These are phyloP conservation scores for Stegana nigrithorax DNA, from an alignment of 2,888 invertebrate genomes.

Conservation along the genomic window DNA sequence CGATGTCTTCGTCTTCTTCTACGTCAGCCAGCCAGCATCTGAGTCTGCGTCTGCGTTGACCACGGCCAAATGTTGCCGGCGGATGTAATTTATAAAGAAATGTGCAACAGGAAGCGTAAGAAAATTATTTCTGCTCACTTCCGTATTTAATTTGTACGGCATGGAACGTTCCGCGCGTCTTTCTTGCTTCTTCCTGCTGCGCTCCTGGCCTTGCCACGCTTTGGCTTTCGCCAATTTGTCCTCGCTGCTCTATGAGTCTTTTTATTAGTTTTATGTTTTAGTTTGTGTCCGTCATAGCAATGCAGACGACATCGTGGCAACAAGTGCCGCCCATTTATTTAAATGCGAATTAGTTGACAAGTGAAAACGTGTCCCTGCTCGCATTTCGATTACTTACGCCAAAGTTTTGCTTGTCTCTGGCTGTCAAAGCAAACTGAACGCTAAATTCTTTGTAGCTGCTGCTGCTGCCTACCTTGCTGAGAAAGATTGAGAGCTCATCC, in stretches of 20 bases:
- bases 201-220: background rate
- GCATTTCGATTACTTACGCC: too few species aligned
- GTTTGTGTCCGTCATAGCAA: background rate
- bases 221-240: background rate
- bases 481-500: too few species aligned
- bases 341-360: background rate
- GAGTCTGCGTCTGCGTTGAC: too few species aligned
- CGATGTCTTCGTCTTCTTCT: background rate
- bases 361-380: background rate
- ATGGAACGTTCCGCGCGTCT: background rate
- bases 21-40: background rate
- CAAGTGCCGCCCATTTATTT: background rate
- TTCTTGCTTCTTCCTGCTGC: background rate
- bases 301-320: background rate
- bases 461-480: too few species aligned
- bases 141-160: background rate
- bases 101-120: slow-evolving; percentile 6
- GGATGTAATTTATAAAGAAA: slow-evolving; percentile 7
- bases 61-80: background rate
- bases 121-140: slow-evolving; percentile 5
- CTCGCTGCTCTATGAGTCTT: background rate
- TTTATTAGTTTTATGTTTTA: background rate
- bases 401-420: too few species aligned
- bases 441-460: too few species aligned
- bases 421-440: too few species aligned